Evolutionary conservation across 2,797 vertebrate species (phyloP), one percentile per base, ranked within the genome.

Genomic region (Halcyon badia): DNA sequence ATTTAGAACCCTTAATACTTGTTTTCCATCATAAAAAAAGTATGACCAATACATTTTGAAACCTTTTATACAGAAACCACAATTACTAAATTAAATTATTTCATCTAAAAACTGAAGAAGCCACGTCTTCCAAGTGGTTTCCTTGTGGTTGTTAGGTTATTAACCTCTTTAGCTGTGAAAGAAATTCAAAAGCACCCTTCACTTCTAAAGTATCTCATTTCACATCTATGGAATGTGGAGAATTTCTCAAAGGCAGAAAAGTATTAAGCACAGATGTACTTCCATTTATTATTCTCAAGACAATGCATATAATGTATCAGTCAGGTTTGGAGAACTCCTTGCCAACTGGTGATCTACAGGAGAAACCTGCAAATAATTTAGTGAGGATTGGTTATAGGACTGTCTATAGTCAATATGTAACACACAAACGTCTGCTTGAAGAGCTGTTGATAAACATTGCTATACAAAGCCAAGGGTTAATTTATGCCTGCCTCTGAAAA

Each of bases 181-280:
- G 49, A 75, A 91, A 95, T 88, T 91, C 72, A 73, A 86, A 97
- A 91, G 58, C 31, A 64, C 39, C 33, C 41, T 33, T 93, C 58
- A 10, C 58, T 90, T 72, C 33, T 37, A 60, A 93, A 86, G 35
- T 54, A 76, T 60, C 39, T 79, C 64, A 60, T 96, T 97, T 95
- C 56, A 52, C 62, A 90, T 79, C 73, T 64, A 25, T 60, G 83
- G 94, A 95, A 96, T 42, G 66, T 3, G 2, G 26, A 83, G 76
- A 90, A 94, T 95, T 94, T 94, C 80, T 97, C 73, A 94, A 94
- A 83, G 69, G 58, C 2, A 0, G 52, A 83, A 44, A 76, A 90
- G 11, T 70, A 90, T 90, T 88, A 93, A 49, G 83, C 51, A 68
- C 95, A 97, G 91, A 95, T 95, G 96, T 91, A 87, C 31, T 58